Conservation (phyloP, 2,888 invertebrate genomes). For the Osedax frankpressi region DNA sequence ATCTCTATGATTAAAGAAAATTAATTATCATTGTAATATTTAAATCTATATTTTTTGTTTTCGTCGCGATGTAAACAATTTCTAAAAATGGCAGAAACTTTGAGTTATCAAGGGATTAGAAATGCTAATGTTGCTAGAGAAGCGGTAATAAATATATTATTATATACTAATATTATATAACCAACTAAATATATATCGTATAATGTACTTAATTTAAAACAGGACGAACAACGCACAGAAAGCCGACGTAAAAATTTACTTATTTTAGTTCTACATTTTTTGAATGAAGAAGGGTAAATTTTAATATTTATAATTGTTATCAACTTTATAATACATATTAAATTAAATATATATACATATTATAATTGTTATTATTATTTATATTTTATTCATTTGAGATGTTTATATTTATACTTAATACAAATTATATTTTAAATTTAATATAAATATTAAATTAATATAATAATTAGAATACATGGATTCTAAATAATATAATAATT, state of each 20-base stretch:
- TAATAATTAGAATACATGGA: too few species aligned
- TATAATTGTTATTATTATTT: background rate
- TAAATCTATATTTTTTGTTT: background rate
- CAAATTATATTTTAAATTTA: too few species aligned
- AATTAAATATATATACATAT: background rate
- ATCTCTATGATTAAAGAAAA: background rate
- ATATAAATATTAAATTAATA: too few species aligned
- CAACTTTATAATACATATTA: background rate
- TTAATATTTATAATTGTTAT: background rate
- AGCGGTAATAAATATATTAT: slow-evolving; percentile 32
- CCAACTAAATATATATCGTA: background rate
- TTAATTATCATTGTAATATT: background rate
- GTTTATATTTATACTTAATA: too few species aligned
- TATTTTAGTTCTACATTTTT: slow-evolving; percentile 46
- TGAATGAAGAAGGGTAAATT: slow-evolving; percentile 46
- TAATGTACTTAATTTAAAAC: slow-evolving; percentile 22
- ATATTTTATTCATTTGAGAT: too few species aligned
- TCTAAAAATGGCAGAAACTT: slow-evolving; percentile 30
- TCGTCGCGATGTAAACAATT: background rate
- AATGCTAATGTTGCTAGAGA: slow-evolving; percentile 44
- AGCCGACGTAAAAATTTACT: slow-evolving; percentile 44
- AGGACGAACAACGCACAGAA: slow-evolving; percentile 45
- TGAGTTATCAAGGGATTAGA: slow-evolving; percentile 43
- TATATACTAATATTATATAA: background rate
- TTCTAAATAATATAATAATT: too few species aligned